These are phyloP conservation scores for Siphamia tubifer DNA, from an alignment of 2,113 vertebrate species.

Conservation along the genomic window DNA sequence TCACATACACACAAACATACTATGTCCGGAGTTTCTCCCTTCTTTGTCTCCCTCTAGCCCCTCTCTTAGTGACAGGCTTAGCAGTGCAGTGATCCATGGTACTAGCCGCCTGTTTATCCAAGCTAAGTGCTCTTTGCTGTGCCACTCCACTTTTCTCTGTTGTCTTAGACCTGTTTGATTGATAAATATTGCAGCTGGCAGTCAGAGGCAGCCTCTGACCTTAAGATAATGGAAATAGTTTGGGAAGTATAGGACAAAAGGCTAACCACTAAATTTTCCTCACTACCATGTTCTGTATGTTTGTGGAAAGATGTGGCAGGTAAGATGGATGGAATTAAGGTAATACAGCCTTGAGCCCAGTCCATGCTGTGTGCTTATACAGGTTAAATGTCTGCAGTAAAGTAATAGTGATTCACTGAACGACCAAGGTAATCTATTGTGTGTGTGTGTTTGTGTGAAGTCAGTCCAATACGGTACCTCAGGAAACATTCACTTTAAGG, in stretches of 20 bases:
- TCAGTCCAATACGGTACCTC: not conserved
- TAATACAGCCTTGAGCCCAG: not conserved
- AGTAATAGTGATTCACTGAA: not conserved
- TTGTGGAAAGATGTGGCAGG: slow-evolving; percentile 13
- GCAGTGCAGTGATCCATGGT: slow-evolving; percentile 76
- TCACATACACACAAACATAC: slow-evolving; percentile 20
- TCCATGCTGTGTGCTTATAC: not conserved
- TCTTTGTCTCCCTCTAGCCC: slow-evolving; percentile 58
- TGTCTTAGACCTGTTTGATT: slow-evolving; percentile 74
- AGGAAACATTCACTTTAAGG: too few relatives aligned
- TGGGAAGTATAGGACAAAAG: slow-evolving; percentile 58
- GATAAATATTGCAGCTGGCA: slow-evolving; percentile 74
- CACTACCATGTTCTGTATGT: not conserved
- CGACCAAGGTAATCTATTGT: not conserved
- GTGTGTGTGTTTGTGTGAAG: not conserved
- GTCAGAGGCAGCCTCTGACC: slow-evolving; percentile 61
- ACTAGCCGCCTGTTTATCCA: slow-evolving; percentile 70
- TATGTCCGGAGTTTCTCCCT: slow-evolving; percentile 49
- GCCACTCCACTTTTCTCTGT: slow-evolving; percentile 68
- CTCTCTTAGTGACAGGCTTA: slow-evolving; percentile 72
- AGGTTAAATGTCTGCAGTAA: not conserved
- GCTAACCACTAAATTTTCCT: slow-evolving; percentile 27
- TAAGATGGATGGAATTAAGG: slow-evolving; percentile 37
- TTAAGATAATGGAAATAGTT: slow-evolving; percentile 73
- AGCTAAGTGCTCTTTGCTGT: slow-evolving; percentile 75